Evolutionary conservation across 2,888 invertebrate species (phyloP).

Genomic region (Actias luna): DNA sequence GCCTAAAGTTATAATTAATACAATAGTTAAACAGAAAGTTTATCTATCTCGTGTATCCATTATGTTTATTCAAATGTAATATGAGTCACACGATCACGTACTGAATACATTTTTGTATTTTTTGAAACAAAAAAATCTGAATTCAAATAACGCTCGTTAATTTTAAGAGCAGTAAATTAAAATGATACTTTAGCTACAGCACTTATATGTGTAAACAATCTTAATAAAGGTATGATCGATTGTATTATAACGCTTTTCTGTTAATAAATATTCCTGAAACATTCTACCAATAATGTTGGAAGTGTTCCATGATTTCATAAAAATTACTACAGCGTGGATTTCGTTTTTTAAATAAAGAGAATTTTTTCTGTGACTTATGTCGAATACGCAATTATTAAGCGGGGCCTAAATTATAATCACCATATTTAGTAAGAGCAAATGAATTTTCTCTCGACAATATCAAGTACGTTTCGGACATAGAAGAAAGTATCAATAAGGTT

Average conservation of each 20-base stretch:
- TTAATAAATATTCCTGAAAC: not conserved
- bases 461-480: not conserved
- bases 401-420: not conserved
- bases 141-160: not conserved
- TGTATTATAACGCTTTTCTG: not conserved
- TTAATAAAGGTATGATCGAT: too few species aligned
- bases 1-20: not conserved
- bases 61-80: not conserved
- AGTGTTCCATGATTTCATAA: not conserved
- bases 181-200: too few species aligned
- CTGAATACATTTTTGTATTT: not conserved
- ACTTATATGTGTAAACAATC: too few species aligned
- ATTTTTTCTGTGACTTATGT: not conserved
- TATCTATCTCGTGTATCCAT: not conserved
- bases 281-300: not conserved
- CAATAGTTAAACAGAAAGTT: not conserved
- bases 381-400: not conserved
- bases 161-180: too few species aligned
- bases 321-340: not conserved
- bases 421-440: not conserved
- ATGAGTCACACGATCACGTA: not conserved
- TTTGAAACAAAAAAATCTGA: not conserved
- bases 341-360: not conserved
- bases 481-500: constrained; percentile 6
- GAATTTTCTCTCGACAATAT: constrained; percentile 2